Evolutionary conservation across 2,888 invertebrate genomes (phyloP).

Genomic region (Drosophila anomalata): DNA sequence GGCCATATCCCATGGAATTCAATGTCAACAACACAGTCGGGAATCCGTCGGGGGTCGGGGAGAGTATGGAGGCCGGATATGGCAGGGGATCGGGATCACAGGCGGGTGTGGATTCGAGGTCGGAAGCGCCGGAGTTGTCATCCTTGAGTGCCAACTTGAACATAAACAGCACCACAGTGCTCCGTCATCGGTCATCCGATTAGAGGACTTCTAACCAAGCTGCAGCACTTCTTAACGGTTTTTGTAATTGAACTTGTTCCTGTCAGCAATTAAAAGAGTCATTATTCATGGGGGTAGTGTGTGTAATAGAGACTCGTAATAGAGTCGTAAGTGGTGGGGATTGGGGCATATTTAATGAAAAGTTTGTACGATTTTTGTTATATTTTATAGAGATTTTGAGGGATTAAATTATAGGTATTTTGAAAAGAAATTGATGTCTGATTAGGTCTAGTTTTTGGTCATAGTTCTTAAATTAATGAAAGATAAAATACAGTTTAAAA

Average conservation of each 20-base stretch:
- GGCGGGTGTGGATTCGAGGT: background rate
- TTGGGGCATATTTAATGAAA: too few species aligned
- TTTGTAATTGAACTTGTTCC: conserved; percentile 6
- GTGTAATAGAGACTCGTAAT: too few species aligned
- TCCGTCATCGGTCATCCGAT: conserved; percentile 22
- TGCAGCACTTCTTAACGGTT: conserved; percentile 6
- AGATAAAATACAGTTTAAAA: too few species aligned
- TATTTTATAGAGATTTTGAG: background rate
- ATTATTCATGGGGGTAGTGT: conserved; percentile 9
- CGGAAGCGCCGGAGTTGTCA: conserved; percentile 34
- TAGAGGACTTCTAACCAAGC: conserved; percentile 9
- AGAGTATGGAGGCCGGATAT: conserved; percentile 27
- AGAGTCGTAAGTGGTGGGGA: too few species aligned
- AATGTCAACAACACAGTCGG: conserved; percentile 68
- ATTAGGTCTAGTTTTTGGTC: too few species aligned
- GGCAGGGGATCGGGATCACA: conserved; percentile 28
- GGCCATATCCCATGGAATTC: conserved; percentile 65
- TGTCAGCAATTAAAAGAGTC: conserved; percentile 11
- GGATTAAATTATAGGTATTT: background rate
- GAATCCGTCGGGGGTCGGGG: conserved; percentile 11
- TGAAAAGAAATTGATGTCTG: too few species aligned
- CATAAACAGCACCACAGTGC: conserved; percentile 51
- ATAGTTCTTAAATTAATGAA: too few species aligned
- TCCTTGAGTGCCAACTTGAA: conserved; percentile 57
- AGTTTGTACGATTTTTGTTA: background rate